Evolutionary conservation across 2,113 vertebrate species (phyloP).

Genomic region (Jaculus jaculus): DNA sequence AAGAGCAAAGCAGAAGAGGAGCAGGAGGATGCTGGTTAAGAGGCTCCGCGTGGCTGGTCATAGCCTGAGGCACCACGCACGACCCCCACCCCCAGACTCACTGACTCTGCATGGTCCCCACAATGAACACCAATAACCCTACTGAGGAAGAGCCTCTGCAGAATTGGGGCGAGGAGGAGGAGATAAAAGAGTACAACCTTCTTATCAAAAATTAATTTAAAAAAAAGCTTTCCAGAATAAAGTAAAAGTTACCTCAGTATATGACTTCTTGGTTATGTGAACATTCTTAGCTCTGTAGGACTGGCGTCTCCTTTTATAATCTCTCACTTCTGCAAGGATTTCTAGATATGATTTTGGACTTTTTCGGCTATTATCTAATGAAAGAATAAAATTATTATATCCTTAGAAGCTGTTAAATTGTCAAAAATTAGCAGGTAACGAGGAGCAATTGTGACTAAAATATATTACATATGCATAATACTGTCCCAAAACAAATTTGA

Average conservation of each 20-base stretch:
- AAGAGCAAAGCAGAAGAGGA: no score
- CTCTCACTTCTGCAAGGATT: constrained; percentile 98
- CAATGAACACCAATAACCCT: no score
- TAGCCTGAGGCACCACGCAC: no score
- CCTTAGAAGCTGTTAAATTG: background rate
- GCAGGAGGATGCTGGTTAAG: no score
- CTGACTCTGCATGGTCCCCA: no score
- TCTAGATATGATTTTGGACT: constrained; percentile 97
- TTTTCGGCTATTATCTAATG: constrained; percentile 90
- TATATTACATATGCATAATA: background rate
- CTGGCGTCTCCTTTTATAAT: constrained; percentile 97
- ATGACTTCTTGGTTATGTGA: constrained; percentile 98
- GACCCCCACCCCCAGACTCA: no score
- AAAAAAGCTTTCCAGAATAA: no score
- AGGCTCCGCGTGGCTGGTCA: no score
- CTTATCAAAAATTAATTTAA: no score
- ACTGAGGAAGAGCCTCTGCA: no score
- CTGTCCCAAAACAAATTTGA: background rate
- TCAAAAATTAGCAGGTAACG: background rate
- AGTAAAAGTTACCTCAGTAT: constrained; percentile 91
- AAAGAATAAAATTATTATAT: constrained; percentile 20
- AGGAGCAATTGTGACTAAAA: background rate
- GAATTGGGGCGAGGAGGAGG: no score
- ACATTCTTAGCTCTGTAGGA: constrained; percentile 99
- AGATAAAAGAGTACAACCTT: no score